phyloP scores from a whole-genome alignment of 2,797 vertebrate genomes.

The Hypotaenidia philippensis region DNA sequence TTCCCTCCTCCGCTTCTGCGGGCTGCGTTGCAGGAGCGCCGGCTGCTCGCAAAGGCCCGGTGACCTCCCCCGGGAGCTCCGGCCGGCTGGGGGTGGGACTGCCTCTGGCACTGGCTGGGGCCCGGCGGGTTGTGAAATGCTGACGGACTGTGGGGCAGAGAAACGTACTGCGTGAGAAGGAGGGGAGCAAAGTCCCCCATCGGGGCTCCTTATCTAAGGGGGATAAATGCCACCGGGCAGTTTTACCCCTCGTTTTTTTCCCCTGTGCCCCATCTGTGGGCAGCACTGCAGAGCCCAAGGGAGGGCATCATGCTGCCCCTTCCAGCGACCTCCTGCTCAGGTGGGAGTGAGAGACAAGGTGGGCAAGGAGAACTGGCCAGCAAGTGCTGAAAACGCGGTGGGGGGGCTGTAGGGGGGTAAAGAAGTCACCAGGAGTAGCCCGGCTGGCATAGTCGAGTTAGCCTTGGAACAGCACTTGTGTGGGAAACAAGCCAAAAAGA shows the following conservation, averaged over 20 bases:
- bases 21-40: neutral
- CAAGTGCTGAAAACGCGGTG: rapidly evolving
- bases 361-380: neutral
- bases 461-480: rapidly evolving
- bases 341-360: rapidly evolving
- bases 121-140: neutral
- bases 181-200: neutral
- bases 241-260: neutral
- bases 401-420: neutral
- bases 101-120: rapidly evolving
- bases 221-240: neutral
- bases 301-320: rapidly evolving
- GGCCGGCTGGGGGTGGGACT: neutral
- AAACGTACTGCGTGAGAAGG: neutral
- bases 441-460: rapidly evolving
- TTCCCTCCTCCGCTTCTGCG: neutral
- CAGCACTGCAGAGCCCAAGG: rapidly evolving
- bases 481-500: neutral
- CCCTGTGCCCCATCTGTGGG: too few relatives aligned
- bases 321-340: rapidly evolving
- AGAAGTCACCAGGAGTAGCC: too few relatives aligned
- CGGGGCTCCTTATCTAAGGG: neutral
- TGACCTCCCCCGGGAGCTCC: neutral
- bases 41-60: neutral
- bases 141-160: neutral